Evolutionary conservation across 2,113 vertebrate species (phyloP).

Genomic region (Myocastor coypus): DNA sequence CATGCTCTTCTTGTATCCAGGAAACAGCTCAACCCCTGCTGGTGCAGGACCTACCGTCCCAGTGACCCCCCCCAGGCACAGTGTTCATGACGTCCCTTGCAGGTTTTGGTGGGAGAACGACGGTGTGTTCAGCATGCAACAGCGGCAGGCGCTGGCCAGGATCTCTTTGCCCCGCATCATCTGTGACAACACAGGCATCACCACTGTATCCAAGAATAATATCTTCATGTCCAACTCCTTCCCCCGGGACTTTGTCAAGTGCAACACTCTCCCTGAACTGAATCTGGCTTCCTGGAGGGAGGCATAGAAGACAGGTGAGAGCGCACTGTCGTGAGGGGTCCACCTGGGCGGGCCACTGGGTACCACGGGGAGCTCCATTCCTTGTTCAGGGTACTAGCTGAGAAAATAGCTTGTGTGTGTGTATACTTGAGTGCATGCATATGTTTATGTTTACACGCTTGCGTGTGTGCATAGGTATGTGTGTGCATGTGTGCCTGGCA

Average conservation of each 20-base stretch:
- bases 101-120: constrained; percentile 93
- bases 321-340: not conserved
- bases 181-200: constrained; percentile 93
- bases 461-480: no score
- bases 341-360: not conserved
- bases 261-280: constrained; percentile 48
- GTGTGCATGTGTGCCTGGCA: no score
- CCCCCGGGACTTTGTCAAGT: constrained; percentile 80
- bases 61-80: not conserved
- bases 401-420: not conserved
- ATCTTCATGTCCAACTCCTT: constrained; percentile 85
- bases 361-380: not conserved
- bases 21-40: no score
- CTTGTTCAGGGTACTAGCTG: not conserved
- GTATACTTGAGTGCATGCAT: not conserved
- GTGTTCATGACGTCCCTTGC: fast-evolving
- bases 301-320: constrained; percentile 61
- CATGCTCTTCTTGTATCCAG: not conserved
- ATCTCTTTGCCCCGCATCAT: constrained; percentile 92
- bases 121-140: constrained; percentile 87
- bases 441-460: not conserved
- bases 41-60: not conserved
- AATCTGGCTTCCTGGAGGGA: constrained; percentile 80
- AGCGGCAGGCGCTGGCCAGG: constrained; percentile 84
- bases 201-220: constrained; percentile 88